These are phyloP conservation scores for Pegoplata infirma DNA, from an alignment of 2,888 invertebrate genomes.

Conservation along the genomic window DNA sequence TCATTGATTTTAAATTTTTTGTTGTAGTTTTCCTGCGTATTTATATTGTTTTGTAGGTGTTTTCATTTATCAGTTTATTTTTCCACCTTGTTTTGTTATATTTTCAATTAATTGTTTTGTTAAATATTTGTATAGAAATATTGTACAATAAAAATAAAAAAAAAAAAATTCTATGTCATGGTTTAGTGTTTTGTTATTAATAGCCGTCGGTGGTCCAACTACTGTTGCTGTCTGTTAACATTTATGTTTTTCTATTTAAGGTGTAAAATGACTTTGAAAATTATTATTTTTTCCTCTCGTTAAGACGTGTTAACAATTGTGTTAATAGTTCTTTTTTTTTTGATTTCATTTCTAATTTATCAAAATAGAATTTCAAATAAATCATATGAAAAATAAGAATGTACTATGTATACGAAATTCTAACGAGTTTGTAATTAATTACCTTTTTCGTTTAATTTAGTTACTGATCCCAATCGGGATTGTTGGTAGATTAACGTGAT, in stretches of 20 bases:
- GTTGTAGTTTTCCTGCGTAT: slow-evolving; percentile 10
- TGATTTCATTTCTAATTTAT: too few relatives aligned
- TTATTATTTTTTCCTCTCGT: slow-evolving; percentile 9
- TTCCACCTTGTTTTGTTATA: slow-evolving; percentile 30
- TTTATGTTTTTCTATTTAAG: slow-evolving; percentile 35
- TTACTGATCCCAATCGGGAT: too few relatives aligned
- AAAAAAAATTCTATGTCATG: slow-evolving; percentile 37
- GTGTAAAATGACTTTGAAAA: slow-evolving; percentile 52
- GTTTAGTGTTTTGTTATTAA: slow-evolving; percentile 23
- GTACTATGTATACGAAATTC: too few relatives aligned
- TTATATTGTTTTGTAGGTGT: slow-evolving; percentile 11
- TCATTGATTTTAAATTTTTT: slow-evolving; percentile 41
- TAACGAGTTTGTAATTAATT: too few relatives aligned
- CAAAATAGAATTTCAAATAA: too few relatives aligned
- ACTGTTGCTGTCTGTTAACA: slow-evolving; percentile 39
- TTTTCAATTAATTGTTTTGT: slow-evolving; percentile 55
- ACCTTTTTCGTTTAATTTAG: too few relatives aligned
- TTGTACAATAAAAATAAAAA: slow-evolving; percentile 22
- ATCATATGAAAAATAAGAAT: too few relatives aligned
- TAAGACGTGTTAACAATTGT: slow-evolving; percentile 41
- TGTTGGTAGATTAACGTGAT: too few relatives aligned
- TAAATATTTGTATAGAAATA: slow-evolving; percentile 22
- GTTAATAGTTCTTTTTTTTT: slow-evolving; percentile 4
- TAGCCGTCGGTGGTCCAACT: slow-evolving; percentile 50
- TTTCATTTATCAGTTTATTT: not conserved